phyloP scores from a whole-genome alignment of 2,113 vertebrate species.

The Neodontobutis hainanensis region DNA sequence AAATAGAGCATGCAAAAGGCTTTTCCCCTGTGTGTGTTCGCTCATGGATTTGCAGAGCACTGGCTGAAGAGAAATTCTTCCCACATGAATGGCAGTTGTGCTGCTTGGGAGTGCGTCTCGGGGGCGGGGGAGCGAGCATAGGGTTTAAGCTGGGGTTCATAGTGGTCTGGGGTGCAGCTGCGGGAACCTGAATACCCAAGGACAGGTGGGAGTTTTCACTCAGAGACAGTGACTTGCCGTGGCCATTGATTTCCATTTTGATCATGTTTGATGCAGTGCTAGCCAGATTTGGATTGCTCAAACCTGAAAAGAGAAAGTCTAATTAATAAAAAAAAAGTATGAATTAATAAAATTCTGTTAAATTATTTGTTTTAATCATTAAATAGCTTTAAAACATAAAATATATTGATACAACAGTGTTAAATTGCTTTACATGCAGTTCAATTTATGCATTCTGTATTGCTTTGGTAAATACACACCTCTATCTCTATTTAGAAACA shows the following conservation, averaged over 20 bases:
- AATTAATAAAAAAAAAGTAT: conserved; percentile 54
- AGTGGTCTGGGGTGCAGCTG: conserved; percentile 86
- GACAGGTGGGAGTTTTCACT: conserved; percentile 88
- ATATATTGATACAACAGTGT: no score
- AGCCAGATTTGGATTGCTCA: conserved; percentile 88
- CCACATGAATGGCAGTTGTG: conserved; percentile 99
- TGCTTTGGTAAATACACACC: conserved; percentile 81
- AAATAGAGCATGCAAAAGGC: conserved; percentile 97
- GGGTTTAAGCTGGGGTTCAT: conserved; percentile 91
- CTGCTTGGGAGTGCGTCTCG: conserved; percentile 96
- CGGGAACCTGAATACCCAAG: conserved; percentile 87
- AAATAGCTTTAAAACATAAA: no score
- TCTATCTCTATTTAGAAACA: conserved; percentile 96
- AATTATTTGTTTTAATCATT: no score
- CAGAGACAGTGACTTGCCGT: conserved; percentile 88
- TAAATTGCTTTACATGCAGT: no score
- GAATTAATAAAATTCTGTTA: no score
- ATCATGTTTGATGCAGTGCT: conserved; percentile 90
- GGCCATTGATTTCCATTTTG: conserved; percentile 98
- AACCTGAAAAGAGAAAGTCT: conserved; percentile 85
- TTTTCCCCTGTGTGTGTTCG: conserved; percentile 99
- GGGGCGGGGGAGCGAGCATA: conserved; percentile 94
- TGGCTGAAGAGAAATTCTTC: conserved; percentile 99
- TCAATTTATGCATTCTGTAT: not conserved
- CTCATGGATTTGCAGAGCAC: conserved; percentile 98